Evolutionary conservation across 1,140 invertebrate species (phyloP).

Genomic region (Nixonia krombeini): DNA sequence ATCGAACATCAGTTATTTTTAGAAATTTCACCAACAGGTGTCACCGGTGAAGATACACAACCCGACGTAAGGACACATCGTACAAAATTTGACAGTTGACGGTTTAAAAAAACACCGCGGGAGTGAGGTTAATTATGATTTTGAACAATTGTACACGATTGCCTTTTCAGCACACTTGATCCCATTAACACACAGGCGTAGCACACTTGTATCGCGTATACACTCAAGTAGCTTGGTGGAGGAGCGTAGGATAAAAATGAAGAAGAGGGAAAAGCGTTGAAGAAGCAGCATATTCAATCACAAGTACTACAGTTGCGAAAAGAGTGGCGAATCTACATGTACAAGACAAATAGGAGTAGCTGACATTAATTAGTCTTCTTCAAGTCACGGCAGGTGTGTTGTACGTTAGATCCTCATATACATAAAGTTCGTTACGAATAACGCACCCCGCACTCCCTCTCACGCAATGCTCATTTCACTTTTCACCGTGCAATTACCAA

Average conservation of each 20-base stretch:
- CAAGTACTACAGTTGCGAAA: slow-evolving; percentile 41
- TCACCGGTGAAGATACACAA: no score
- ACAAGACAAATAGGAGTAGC: slow-evolving; percentile 31
- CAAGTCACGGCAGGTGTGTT: slow-evolving; percentile 39
- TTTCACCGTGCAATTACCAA: not conserved
- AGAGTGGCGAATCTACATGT: slow-evolving; percentile 34
- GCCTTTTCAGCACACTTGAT: no score
- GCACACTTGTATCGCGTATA: slow-evolving; percentile 1
- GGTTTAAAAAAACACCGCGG: no score
- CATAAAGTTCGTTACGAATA: slow-evolving; percentile 24
- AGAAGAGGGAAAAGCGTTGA: slow-evolving; percentile 31
- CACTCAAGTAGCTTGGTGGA: slow-evolving; percentile 14
- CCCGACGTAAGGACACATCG: no score
- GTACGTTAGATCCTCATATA: not conserved
- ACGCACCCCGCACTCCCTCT: no score
- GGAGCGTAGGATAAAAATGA: no score
- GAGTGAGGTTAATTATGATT: no score
- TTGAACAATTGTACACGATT: no score
- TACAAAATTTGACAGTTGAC: no score
- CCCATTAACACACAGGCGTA: slow-evolving; percentile 6
- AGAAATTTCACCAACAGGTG: no score
- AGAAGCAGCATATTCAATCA: slow-evolving; percentile 24
- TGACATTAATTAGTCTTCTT: slow-evolving; percentile 45
- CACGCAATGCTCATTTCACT: no score
- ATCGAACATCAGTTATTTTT: no score